Conservation (phyloP, 2,797 vertebrate genomes). For the Lepus townsendii region DNA sequence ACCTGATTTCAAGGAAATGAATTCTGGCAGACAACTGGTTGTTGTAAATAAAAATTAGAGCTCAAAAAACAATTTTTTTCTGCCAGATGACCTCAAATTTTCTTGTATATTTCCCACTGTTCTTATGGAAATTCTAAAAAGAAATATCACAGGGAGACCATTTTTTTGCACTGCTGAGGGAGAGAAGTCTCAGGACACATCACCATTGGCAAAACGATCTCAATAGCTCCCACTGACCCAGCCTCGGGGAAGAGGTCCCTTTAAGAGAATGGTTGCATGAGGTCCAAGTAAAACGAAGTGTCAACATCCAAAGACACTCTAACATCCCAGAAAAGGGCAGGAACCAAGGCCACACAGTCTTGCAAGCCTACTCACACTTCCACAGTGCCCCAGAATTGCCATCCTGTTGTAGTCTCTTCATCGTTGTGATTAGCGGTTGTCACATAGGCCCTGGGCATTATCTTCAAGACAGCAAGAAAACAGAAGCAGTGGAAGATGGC, state of each 20-base stretch:
- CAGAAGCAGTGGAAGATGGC: background rate
- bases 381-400: background rate
- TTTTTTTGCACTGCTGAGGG: background rate
- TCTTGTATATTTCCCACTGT: background rate
- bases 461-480: background rate
- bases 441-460: background rate
- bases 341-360: background rate
- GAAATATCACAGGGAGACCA: background rate
- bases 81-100: conserved; percentile 1
- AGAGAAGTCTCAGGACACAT: background rate
- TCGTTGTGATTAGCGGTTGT: background rate
- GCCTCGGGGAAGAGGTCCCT: background rate
- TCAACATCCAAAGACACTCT: background rate
- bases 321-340: background rate
- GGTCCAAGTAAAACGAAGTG: background rate
- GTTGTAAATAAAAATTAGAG: background rate
- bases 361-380: background rate
- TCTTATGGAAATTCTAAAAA: background rate
- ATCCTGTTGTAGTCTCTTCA: background rate
- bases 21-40: background rate
- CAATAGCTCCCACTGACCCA: background rate
- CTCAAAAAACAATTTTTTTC: background rate
- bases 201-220: background rate
- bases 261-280: background rate
- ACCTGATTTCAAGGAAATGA: conserved; percentile 26